These are phyloP conservation scores for Dipodomys merriami DNA, from an alignment of 2,113 vertebrate genomes.

Conservation along the genomic window DNA sequence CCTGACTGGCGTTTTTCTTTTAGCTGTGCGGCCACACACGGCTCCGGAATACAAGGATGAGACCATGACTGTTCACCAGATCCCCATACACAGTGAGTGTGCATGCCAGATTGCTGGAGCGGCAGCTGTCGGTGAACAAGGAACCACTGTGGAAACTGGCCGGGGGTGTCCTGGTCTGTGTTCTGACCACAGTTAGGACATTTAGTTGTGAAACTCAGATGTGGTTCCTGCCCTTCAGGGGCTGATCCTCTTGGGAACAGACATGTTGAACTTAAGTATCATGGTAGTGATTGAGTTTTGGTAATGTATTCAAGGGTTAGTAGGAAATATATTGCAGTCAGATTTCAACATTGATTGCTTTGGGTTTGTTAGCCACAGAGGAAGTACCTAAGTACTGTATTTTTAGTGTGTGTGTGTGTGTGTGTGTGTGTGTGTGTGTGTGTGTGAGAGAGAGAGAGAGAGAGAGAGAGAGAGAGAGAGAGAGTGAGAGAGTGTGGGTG, in stretches of 20 bases:
- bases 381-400: no score
- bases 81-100: conserved; percentile 92
- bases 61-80: conserved; percentile 90
- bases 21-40: conserved; percentile 86
- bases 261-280: not conserved
- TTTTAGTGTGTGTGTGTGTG: no score
- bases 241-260: not conserved
- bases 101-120: not conserved
- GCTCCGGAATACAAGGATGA: conserved; percentile 88
- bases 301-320: rapidly evolving
- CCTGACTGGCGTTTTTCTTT: not conserved
- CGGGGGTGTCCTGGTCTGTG: not conserved
- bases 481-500: no score
- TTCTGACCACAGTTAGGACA: not conserved
- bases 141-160: not conserved
- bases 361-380: not conserved
- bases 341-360: not conserved
- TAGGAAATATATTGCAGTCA: not conserved
- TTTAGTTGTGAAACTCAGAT: not conserved
- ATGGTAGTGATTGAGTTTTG: not conserved
- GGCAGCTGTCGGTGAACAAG: not conserved
- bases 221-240: not conserved
- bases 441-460: no score
- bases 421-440: no score
- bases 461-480: no score